These are phyloP conservation scores for Hyperopisus bebe DNA, from an alignment of 2,113 vertebrate genomes.

Conservation along the genomic window DNA sequence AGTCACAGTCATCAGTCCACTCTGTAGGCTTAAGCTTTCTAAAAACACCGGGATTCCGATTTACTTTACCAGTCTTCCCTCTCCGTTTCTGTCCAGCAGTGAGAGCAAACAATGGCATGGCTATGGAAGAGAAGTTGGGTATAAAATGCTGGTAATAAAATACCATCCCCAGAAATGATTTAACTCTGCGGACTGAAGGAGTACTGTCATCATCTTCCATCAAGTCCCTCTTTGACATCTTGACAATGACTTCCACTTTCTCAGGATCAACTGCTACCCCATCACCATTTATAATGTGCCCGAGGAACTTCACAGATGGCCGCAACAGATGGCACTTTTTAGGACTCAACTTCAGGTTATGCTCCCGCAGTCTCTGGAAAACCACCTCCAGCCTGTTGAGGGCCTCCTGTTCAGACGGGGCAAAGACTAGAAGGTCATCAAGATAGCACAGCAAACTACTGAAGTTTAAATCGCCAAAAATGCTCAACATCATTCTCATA, in stretches of 20 bases:
- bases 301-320: not conserved
- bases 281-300: not conserved
- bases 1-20: not conserved
- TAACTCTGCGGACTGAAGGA: not conserved
- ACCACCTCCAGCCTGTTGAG: not conserved
- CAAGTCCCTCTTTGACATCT: not conserved
- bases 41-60: not conserved
- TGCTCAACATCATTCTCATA: too few species aligned
- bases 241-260: not conserved
- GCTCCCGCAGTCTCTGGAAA: not conserved
- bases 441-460: too few species aligned
- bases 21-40: not conserved
- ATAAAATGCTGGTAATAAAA: conserved; percentile 14
- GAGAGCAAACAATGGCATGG: not conserved
- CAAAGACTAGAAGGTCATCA: not conserved
- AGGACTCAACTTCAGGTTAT: not conserved
- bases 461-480: too few species aligned
- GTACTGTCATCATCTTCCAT: not conserved
- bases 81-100: not conserved
- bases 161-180: not conserved
- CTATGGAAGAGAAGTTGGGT: not conserved
- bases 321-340: not conserved
- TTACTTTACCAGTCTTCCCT: not conserved
- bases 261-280: not conserved
- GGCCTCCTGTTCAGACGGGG: not conserved